phyloP scores from a whole-genome alignment of 2,888 invertebrate genomes.

The Yponomeuta plumbellus region DNA sequence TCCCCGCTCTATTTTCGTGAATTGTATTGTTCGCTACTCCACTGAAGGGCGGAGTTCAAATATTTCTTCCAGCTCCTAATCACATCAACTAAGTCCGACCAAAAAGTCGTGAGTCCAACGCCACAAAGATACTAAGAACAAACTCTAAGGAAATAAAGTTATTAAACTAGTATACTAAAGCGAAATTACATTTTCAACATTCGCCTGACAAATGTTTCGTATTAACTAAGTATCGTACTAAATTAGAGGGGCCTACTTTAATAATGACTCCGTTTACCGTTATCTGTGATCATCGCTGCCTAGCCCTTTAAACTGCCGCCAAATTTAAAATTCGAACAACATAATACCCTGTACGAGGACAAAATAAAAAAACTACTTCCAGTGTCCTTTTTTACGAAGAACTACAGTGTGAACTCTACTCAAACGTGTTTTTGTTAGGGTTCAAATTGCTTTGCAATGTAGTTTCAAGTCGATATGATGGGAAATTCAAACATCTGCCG shows the following conservation, averaged over 20 bases:
- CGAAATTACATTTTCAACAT: slow-evolving; percentile 44
- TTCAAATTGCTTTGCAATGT: neutral
- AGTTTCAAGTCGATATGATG: slow-evolving; percentile 12
- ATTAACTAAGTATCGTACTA: slow-evolving; percentile 50
- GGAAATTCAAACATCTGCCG: slow-evolving; percentile 61
- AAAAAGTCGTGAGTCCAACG: neutral
- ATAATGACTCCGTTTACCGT: slow-evolving; percentile 66
- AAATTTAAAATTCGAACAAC: slow-evolving; percentile 69
- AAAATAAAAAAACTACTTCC: slow-evolving; percentile 33
- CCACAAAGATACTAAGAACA: slow-evolving; percentile 20
- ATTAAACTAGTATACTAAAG: slow-evolving; percentile 54
- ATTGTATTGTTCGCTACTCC: slow-evolving; percentile 37
- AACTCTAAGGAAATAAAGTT: slow-evolving; percentile 31
- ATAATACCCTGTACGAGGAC: slow-evolving; percentile 57
- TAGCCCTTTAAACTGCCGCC: slow-evolving; percentile 52
- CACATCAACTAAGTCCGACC: slow-evolving; percentile 30
- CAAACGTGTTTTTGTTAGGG: neutral
- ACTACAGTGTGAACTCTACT: neutral
- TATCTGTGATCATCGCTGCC: slow-evolving; percentile 62
- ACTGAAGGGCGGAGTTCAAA: slow-evolving; percentile 41
- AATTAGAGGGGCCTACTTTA: slow-evolving; percentile 51
- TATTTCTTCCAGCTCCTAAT: slow-evolving; percentile 43
- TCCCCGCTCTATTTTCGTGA: slow-evolving; percentile 52
- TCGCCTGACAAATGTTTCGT: slow-evolving; percentile 59
- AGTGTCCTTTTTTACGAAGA: slow-evolving; percentile 8